Evolutionary conservation across 2,113 vertebrate genomes (phyloP).

Genomic region (Mustelus asterias): DNA sequence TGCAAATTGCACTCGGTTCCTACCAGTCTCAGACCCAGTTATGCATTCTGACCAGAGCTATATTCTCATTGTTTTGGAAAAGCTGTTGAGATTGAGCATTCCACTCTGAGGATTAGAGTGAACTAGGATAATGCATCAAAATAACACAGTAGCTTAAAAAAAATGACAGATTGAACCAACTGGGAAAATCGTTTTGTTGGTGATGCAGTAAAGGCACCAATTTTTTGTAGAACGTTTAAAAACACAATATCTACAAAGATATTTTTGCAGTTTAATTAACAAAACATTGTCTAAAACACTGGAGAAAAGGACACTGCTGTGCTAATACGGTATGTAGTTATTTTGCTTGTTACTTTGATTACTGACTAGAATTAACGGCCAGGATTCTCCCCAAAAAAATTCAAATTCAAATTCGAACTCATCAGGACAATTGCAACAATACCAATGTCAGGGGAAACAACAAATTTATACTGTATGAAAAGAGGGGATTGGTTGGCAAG

Average conservation of each 20-base stretch:
- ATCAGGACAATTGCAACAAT: no score
- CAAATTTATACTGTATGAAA: no score
- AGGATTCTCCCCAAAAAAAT: no score
- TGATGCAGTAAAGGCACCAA: no score
- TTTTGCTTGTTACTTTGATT: neutral
- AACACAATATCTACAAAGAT: neutral
- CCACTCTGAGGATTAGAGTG: neutral
- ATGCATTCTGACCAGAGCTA: neutral
- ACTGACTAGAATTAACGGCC: neutral
- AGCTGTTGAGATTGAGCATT: neutral
- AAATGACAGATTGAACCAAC: neutral
- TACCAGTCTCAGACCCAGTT: neutral
- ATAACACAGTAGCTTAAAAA: neutral
- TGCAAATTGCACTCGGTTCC: neutral
- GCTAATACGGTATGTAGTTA: neutral
- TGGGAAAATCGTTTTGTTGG: neutral
- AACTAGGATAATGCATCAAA: constrained; percentile 4
- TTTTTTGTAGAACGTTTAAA: neutral
- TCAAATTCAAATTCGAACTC: no score
- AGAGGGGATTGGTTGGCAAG: no score
- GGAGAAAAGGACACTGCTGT: neutral
- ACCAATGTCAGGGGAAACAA: no score
- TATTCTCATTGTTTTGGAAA: neutral
- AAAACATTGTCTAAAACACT: neutral
- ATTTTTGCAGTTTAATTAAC: neutral